Evolutionary conservation across 2,113 vertebrate genomes (phyloP).

Genomic region (Trematomus loennbergii): DNA sequence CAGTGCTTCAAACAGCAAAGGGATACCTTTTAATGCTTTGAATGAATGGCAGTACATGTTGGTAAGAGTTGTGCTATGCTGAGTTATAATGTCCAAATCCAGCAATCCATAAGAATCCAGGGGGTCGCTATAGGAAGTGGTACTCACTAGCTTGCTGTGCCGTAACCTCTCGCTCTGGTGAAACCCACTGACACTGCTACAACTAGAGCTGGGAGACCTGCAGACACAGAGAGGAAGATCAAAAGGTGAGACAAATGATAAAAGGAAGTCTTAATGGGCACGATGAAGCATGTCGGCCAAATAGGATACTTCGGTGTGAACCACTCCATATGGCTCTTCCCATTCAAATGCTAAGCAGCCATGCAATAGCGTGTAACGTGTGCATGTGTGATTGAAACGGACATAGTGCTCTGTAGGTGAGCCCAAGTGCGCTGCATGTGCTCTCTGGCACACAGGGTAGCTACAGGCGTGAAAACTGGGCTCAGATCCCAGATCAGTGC

Average conservation of each 20-base stretch:
- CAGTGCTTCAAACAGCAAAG: not conserved
- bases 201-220: constrained; percentile 90
- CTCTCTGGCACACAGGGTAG: constrained; percentile 16
- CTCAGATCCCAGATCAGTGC: constrained; percentile 12
- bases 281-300: constrained; percentile 10
- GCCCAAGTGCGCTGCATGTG: not conserved
- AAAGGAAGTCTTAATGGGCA: constrained; percentile 26
- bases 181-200: constrained; percentile 96
- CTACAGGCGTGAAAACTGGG: constrained; percentile 19
- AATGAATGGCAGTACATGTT: not conserved
- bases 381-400: constrained; percentile 42
- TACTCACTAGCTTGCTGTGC: constrained; percentile 94
- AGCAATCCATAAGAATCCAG: not conserved
- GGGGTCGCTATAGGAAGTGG: not conserved
- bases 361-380: constrained; percentile 33
- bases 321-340: constrained; percentile 21
- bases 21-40: not conserved
- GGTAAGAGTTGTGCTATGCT: not conserved
- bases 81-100: not conserved
- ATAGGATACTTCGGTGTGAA: constrained; percentile 23
- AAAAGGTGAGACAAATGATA: constrained; percentile 47
- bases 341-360: constrained; percentile 50
- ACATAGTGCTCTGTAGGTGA: constrained; percentile 29
- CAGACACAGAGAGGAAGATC: constrained; percentile 35
- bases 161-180: constrained; percentile 95